A percentile compares a stretch with the other conserved stretches of the same genome.
These are phyloP conservation scores for Apis dorsata DNA, from an alignment of 1,140 invertebrate genomes.

Conservation along the genomic window DNA sequence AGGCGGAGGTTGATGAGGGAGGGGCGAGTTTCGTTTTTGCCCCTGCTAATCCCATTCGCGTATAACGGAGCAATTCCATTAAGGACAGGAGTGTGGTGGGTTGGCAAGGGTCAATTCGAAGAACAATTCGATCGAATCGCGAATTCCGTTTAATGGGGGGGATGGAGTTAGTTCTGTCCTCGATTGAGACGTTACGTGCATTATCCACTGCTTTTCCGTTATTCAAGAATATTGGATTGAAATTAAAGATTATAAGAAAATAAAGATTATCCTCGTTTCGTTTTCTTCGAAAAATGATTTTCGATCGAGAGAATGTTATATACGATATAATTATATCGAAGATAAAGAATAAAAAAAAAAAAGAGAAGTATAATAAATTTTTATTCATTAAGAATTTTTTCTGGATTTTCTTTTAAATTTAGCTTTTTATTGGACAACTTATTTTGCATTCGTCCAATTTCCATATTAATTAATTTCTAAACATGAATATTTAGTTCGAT, in stretches of 20 bases:
- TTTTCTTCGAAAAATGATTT: no score
- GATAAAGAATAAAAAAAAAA: no score
- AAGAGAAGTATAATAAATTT: no score
- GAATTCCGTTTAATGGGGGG: conserved; percentile 49
- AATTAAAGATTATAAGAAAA: no score
- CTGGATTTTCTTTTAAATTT: background rate
- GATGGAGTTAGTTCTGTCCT: conserved; percentile 30
- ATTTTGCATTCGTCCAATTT: background rate
- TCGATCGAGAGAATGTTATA: no score
- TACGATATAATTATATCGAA: no score
- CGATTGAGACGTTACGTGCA: conserved; percentile 70
- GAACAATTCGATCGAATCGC: conserved; percentile 66
- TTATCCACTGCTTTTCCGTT: no score
- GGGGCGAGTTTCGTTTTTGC: conserved; percentile 57
- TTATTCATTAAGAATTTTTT: background rate
- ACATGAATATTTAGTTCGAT: background rate
- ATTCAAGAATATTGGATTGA: no score
- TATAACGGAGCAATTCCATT: conserved; percentile 73
- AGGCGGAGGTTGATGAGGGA: background rate
- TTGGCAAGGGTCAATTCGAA: conserved; percentile 36
- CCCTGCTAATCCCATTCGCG: conserved; percentile 61
- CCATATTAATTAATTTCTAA: background rate
- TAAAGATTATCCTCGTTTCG: no score
- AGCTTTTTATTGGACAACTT: background rate
- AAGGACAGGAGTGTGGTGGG: conserved; percentile 59